Percentiles rank a stretch among this genome's conserved stretches.
Evolutionary conservation across 2,113 vertebrate genomes (phyloP).

Genomic region (Mus spicilegus): DNA sequence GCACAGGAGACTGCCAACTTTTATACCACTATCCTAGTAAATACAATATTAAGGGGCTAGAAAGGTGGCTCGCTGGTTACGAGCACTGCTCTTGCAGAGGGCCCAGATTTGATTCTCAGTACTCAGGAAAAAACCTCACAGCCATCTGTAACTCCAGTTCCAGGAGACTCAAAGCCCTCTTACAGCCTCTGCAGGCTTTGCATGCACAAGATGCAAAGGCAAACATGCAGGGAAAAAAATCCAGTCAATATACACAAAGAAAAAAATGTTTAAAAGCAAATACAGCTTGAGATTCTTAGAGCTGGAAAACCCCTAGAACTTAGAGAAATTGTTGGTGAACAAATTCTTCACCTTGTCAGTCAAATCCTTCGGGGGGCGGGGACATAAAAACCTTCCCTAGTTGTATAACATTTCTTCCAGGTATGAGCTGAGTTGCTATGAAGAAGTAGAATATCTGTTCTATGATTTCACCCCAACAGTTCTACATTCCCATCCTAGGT

Average conservation of each 20-base stretch:
- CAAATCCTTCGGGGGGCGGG: not conserved
- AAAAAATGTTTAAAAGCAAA: not conserved
- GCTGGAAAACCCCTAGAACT: not conserved
- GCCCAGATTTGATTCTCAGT: not conserved
- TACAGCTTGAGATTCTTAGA: not conserved
- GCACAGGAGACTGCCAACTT: not conserved
- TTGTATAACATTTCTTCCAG: not conserved
- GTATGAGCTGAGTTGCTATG: not conserved
- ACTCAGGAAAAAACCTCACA: no score
- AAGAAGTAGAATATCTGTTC: not conserved
- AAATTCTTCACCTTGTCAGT: not conserved
- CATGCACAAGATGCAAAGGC: not conserved
- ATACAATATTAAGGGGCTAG: not conserved
- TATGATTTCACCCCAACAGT: not conserved
- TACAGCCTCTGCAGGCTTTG: not conserved
- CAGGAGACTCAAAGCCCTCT: not conserved
- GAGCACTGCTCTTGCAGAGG: no score
- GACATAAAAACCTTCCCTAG: not conserved
- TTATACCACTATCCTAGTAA: not conserved
- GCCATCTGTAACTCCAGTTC: not conserved
- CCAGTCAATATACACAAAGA: not conserved
- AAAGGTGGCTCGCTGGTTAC: not conserved
- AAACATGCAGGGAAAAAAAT: not conserved
- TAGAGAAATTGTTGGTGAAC: not conserved
- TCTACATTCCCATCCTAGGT: accelerated